A percentile compares a stretch with the other conserved stretches of the same genome.
phyloP scores from a whole-genome alignment of 2,797 vertebrate genomes.

The Pantherophis alleghaniensis region DNA sequence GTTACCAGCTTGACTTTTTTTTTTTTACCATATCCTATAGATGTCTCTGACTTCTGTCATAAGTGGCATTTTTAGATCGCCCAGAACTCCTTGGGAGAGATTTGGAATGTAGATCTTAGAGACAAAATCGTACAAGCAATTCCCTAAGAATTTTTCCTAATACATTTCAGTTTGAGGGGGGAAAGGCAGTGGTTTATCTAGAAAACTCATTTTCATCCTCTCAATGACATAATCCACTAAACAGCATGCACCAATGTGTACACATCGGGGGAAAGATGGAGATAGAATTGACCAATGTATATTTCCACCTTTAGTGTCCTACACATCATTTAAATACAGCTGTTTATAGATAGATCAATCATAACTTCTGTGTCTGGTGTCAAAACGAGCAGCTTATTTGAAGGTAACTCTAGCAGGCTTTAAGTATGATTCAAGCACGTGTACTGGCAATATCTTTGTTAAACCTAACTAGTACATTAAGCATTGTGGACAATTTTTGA shows the following conservation, averaged over 20 bases:
- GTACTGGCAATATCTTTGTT: neutral
- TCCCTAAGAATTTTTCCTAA: conserved; percentile 60
- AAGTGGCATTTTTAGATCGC: conserved; percentile 57
- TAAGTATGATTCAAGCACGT: neutral
- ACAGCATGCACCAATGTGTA: conserved; percentile 1
- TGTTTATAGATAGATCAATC: conserved; percentile 36
- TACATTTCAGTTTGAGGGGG: conserved; percentile 52
- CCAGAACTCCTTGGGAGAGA: conserved; percentile 62
- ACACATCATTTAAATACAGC: conserved; percentile 23
- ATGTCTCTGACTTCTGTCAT: conserved; percentile 50
- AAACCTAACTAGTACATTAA: neutral
- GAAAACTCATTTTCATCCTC: conserved; percentile 50
- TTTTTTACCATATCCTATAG: neutral
- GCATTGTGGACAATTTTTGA: neutral
- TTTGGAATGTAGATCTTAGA: conserved; percentile 57
- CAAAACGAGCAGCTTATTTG: neutral
- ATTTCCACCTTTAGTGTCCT: conserved; percentile 37
- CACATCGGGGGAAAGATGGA: conserved; percentile 15
- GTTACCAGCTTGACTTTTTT: neutral
- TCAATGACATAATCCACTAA: conserved; percentile 60
- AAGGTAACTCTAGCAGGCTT: neutral
- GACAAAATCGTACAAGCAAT: conserved; percentile 52
- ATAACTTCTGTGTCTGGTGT: neutral
- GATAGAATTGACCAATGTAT: conserved; percentile 29
- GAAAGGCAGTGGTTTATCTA: conserved; percentile 57